phyloP scores from a whole-genome alignment of 1,140 invertebrate species.

The Hylaeus volcanicus region DNA sequence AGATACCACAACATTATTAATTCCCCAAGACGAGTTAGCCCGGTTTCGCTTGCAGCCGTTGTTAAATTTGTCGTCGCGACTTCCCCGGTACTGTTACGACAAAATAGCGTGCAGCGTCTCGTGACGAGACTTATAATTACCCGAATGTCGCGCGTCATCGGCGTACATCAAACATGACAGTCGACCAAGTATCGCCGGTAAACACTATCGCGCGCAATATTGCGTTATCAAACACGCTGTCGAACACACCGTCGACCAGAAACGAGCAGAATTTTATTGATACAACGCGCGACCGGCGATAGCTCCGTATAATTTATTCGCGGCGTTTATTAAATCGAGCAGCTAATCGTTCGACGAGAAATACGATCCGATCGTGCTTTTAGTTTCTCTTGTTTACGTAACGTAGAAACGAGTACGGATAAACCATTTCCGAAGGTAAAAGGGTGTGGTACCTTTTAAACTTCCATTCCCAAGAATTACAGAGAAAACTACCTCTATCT shows the following conservation, averaged over 20 bases:
- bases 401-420: no score
- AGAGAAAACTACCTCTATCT: no score
- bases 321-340: no score
- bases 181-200: neutral
- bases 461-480: no score
- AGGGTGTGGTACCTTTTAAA: no score
- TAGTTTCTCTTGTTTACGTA: no score
- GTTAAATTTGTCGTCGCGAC: slow-evolving; percentile 11
- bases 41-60: neutral
- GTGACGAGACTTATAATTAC: slow-evolving; percentile 26
- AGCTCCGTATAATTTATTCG: no score
- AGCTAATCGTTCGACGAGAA: no score
- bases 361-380: no score
- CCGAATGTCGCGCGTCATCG: neutral
- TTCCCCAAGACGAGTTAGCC: slow-evolving; percentile 20
- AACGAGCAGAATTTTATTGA: no score
- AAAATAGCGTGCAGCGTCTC: neutral
- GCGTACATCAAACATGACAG: neutral
- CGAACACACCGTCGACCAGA: neutral
- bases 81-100: neutral
- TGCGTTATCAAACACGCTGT: neutral
- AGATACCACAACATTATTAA: slow-evolving; percentile 23
- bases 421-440: no score
- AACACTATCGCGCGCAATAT: neutral
- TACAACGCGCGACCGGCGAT: no score